A percentile compares a stretch with the other conserved stretches of the same genome.
Conservation (phyloP, 1,140 invertebrate genomes). For the Triops longicaudatus region DNA sequence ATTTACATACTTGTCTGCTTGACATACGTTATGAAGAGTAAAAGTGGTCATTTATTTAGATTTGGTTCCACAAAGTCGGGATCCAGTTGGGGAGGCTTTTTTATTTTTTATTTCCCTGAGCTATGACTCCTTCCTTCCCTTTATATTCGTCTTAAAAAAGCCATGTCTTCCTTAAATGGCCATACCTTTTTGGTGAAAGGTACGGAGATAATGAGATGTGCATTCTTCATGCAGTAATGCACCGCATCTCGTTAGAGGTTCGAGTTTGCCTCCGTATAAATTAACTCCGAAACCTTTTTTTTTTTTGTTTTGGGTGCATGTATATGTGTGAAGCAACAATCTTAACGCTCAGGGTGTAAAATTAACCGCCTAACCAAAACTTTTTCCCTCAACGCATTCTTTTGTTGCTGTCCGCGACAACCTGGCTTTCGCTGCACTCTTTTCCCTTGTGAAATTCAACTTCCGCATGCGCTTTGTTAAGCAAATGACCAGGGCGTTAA, state of each 20-base stretch:
- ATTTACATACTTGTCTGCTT: too few species aligned
- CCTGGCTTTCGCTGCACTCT: too few species aligned
- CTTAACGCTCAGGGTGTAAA: neutral
- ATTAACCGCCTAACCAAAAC: neutral
- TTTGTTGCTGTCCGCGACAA: neutral
- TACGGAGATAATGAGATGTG: conserved; percentile 11
- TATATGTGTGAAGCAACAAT: neutral
- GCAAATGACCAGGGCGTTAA: too few species aligned
- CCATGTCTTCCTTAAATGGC: neutral
- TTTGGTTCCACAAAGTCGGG: neutral
- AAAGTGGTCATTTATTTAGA: neutral
- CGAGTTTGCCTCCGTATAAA: neutral
- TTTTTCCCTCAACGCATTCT: neutral
- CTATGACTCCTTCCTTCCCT: neutral
- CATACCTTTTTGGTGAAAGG: neutral
- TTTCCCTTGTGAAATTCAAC: neutral
- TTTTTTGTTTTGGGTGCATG: too few species aligned
- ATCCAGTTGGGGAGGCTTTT: neutral
- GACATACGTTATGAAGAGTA: too few species aligned
- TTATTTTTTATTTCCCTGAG: neutral
- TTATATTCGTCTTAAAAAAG: neutral
- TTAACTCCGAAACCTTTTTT: neutral
- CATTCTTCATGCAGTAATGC: conserved; percentile 2
- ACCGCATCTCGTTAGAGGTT: conserved; percentile 1
- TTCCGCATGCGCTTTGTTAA: too few species aligned